Evolutionary conservation across 2,797 vertebrate genomes (phyloP).

Genomic region (Sardinella longiceps): DNA sequence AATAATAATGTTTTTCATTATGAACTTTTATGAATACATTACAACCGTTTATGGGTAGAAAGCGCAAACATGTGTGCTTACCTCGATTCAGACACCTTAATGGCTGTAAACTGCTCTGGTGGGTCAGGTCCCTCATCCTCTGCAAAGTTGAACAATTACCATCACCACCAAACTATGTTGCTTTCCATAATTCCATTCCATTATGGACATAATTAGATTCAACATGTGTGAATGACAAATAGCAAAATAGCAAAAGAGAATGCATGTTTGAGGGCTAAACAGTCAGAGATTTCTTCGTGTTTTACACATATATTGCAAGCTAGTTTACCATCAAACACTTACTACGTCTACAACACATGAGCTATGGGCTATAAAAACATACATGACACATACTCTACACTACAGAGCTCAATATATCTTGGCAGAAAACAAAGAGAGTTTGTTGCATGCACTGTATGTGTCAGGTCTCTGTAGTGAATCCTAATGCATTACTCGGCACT

Average conservation of each 20-base stretch:
- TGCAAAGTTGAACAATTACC: conserved; percentile 59
- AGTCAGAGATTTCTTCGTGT: no score
- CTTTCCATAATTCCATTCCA: conserved; percentile 28
- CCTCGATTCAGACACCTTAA: conserved; percentile 93
- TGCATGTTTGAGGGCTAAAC: no score
- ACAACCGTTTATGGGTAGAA: no score
- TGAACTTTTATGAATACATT: no score
- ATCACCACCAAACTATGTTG: not conserved
- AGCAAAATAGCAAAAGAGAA: not conserved
- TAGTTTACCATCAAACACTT: no score
- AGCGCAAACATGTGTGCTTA: no score
- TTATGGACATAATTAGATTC: not conserved
- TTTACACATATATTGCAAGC: no score
- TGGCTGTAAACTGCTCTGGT: conserved; percentile 94
- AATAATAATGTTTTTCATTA: no score
- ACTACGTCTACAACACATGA: no score
- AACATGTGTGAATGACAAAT: no score
- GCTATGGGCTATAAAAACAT: not conserved
- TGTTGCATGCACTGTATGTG: not conserved
- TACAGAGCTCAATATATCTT: conserved; percentile 2
- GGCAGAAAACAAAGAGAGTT: not conserved
- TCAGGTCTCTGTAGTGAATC: not conserved
- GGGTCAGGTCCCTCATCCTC: conserved; percentile 92
- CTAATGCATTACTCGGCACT: not conserved
- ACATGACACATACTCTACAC: not conserved